Evolutionary conservation across 2,113 vertebrate species (phyloP), one percentile per base, ranked within the genome.

Genomic region (Hassar affinis): DNA sequence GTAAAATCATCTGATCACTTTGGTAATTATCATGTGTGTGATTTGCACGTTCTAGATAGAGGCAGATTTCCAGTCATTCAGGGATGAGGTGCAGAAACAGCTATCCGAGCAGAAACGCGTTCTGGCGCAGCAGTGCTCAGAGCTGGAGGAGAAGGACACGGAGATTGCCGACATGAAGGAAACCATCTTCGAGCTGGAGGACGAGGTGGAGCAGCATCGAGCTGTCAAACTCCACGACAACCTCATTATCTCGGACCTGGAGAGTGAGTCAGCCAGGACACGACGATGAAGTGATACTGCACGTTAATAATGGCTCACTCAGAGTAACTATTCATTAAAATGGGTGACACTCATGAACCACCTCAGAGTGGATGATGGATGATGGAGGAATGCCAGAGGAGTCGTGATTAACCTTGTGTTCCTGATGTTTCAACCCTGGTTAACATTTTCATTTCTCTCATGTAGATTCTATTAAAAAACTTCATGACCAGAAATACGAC

Each of bases 181-280:
- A 89, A 95, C 95, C 1, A 96, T 97, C 87, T 97, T 96, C 81
- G 96, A 96, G 85, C 81, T 97, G 88, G 96, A 97, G 87, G 96
- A 97, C 38, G 96, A 97, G 87, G 96, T 97, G 10, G 96, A 97
- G 45, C 96, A 97, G 84, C 95, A 97, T 69, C 93, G 96, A 52
- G 95, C 96, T 9, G 95, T 97, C 88, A 97, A 97, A 62, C 95
- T 97, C 42, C 96, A 97, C 0, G 96, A 97, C 89, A 96, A 97
- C 89, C 95, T 97, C 87, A 94, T 96, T 54, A 95, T 97, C 85
- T 95, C 96, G 0, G 95, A 97, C 84, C 86, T 97, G 62, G 95
- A 96, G 89, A 96, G 96, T 97, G 88, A 95, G 96, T 86, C 17
- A 30, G 9, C 11, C 33, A 1, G 25, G 22, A 57, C 61, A 33